Percentiles rank a stretch among this genome's conserved stretches.
Conservation (phyloP, 2,113 vertebrate genomes). For the Leptodactylus fuscus region DNA sequence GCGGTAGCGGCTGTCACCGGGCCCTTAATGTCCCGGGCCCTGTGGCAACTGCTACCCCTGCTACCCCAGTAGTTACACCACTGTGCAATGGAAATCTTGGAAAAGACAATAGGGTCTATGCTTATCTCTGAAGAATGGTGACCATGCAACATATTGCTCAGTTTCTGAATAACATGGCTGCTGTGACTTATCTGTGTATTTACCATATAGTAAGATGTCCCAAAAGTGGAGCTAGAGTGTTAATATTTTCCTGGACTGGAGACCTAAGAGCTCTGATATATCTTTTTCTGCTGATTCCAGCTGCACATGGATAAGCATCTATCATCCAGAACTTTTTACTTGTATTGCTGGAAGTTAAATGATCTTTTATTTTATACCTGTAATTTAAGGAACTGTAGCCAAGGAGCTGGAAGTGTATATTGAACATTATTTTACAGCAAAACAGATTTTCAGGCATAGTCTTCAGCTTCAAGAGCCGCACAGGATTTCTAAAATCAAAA, state of each 20-base stretch:
- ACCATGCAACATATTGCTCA: too few species aligned
- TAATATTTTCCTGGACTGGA: not conserved
- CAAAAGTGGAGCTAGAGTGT: not conserved
- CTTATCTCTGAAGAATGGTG: too few species aligned
- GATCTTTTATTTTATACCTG: constrained; percentile 24
- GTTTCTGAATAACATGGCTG: too few species aligned
- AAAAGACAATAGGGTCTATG: too few species aligned
- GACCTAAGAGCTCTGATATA: not conserved
- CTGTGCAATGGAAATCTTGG: too few species aligned
- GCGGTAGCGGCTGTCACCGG: too few species aligned
- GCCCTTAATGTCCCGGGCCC: too few species aligned
- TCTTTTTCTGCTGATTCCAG: not conserved
- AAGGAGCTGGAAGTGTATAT: constrained; percentile 41
- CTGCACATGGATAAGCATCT: not conserved
- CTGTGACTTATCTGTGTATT: too few species aligned
- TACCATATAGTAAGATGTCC: not conserved
- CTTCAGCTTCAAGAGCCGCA: constrained; percentile 3
- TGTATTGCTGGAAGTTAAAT: constrained; percentile 27
- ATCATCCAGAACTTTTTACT: constrained; percentile 34
- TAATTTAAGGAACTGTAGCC: constrained; percentile 29
- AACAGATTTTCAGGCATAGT: constrained; percentile 35
- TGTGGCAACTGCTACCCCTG: too few species aligned
- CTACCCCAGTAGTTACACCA: too few species aligned
- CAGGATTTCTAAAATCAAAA: constrained; percentile 23
- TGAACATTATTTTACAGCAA: constrained; percentile 36